Evolutionary conservation across 2,797 vertebrate genomes (phyloP).

Genomic region (Galaxias olidus): DNA sequence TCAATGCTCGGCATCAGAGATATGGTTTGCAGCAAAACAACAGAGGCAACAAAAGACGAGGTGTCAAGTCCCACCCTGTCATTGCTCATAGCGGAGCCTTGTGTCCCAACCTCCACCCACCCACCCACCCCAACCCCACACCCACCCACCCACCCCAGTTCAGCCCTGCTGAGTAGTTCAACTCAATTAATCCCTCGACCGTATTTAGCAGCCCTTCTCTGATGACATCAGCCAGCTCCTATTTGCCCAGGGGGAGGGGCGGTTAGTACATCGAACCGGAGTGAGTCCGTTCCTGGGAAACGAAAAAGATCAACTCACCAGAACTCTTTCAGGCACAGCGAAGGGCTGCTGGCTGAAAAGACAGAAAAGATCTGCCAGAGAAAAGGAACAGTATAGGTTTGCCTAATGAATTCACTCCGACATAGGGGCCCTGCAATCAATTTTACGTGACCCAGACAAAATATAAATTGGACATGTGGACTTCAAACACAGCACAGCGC

Average conservation of each 20-base stretch:
- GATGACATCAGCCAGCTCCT: constrained; percentile 4
- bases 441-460: too few species aligned
- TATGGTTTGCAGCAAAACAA: constrained; percentile 8
- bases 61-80: constrained; percentile 34
- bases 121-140: constrained; percentile 4
- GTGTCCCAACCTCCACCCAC: constrained; percentile 24
- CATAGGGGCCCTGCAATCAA: neutral
- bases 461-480: too few species aligned
- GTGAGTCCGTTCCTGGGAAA: constrained; percentile 31
- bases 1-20: constrained; percentile 4
- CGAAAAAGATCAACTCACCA: constrained; percentile 27
- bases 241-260: constrained; percentile 6
- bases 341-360: neutral
- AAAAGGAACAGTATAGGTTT: neutral
- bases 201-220: constrained; percentile 32
- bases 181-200: constrained; percentile 34
- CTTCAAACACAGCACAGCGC: too few species aligned
- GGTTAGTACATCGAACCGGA: constrained; percentile 18
- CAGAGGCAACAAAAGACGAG: constrained; percentile 7
- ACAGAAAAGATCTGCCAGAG: neutral
- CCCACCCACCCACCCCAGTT: neutral
- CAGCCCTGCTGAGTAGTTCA: constrained; percentile 6
- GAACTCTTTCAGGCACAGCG: neutral
- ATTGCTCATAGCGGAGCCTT: neutral
- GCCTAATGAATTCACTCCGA: too few species aligned